Percentiles rank a stretch among this genome's conserved stretches.
phyloP scores from a whole-genome alignment of 2,113 vertebrate species.

The Gambusia holbrooki region DNA sequence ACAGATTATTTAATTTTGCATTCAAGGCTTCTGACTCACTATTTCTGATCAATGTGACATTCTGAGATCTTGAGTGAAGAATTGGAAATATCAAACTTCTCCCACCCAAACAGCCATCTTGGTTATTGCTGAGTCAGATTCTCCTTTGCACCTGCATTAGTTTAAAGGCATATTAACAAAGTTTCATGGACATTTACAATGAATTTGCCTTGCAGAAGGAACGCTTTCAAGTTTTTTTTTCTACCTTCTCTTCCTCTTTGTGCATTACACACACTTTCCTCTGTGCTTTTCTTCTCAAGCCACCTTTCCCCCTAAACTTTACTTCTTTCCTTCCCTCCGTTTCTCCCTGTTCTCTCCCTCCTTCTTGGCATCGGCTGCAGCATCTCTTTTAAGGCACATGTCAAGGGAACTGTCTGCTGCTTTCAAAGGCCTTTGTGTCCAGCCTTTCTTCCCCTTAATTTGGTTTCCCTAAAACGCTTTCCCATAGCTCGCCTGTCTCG shows the following conservation, averaged over 20 bases:
- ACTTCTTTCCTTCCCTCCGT: slow-evolving; percentile 47
- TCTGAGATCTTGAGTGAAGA: not conserved
- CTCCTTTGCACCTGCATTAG: slow-evolving; percentile 6
- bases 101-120: slow-evolving; percentile 15
- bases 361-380: slow-evolving; percentile 74
- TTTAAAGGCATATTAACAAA: slow-evolving; percentile 9
- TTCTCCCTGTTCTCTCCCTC: slow-evolving; percentile 45
- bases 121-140: slow-evolving; percentile 16
- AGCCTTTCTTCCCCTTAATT: slow-evolving; percentile 79
- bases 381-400: slow-evolving; percentile 80
- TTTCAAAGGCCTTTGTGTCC: slow-evolving; percentile 80
- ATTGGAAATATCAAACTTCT: not conserved
- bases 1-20: no score
- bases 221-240: slow-evolving; percentile 54
- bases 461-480: slow-evolving; percentile 80
- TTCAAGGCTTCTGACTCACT: not conserved
- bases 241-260: slow-evolving; percentile 20
- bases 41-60: not conserved
- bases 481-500: slow-evolving; percentile 79
- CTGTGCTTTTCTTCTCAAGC: slow-evolving; percentile 35
- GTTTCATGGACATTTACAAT: slow-evolving; percentile 36
- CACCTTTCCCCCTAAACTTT: slow-evolving; percentile 43
- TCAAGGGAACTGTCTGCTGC: slow-evolving; percentile 81
- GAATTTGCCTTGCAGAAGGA: slow-evolving; percentile 14
- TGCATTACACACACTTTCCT: slow-evolving; percentile 28